Evolutionary conservation across 2,797 vertebrate genomes (phyloP).

Genomic region (Neostethus bicornis): DNA sequence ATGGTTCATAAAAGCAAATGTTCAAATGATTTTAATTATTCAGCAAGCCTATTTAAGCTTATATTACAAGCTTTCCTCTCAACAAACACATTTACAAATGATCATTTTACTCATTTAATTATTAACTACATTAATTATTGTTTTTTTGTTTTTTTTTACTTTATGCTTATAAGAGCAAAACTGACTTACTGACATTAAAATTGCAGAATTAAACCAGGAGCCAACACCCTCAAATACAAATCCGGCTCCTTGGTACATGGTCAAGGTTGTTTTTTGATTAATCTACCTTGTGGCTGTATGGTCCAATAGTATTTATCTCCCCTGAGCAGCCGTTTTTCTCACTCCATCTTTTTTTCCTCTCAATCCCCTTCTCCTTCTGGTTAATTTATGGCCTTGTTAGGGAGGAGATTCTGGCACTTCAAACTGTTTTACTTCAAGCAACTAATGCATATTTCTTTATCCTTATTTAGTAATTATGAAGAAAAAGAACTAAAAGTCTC

Average conservation of each 20-base stretch:
- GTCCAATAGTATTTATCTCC: slow-evolving; percentile 33
- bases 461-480: slow-evolving; percentile 78
- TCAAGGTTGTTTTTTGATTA: slow-evolving; percentile 3
- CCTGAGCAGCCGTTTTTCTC: slow-evolving; percentile 21
- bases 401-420: slow-evolving; percentile 48
- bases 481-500: slow-evolving; percentile 79
- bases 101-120: too few species aligned
- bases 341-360: slow-evolving; percentile 4
- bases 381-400: slow-evolving; percentile 71
- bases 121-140: too few species aligned
- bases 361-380: slow-evolving; percentile 36
- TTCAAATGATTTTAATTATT: slow-evolving; percentile 3
- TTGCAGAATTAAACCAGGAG: not conserved
- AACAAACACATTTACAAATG: too few species aligned
- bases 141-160: too few species aligned
- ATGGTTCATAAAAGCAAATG: not conserved
- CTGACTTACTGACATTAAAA: not conserved
- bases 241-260: not conserved
- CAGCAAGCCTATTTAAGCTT: not conserved
- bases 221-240: not conserved
- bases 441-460: slow-evolving; percentile 51
- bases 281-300: slow-evolving; percentile 17
- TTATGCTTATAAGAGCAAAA: too few species aligned
- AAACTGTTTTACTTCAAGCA: slow-evolving; percentile 61
- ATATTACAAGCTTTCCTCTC: too few species aligned